Percentiles rank a stretch among this genome's conserved stretches.
These are phyloP conservation scores for Trichonephila clavata DNA, from an alignment of 1,140 invertebrate genomes.

Conservation along the genomic window DNA sequence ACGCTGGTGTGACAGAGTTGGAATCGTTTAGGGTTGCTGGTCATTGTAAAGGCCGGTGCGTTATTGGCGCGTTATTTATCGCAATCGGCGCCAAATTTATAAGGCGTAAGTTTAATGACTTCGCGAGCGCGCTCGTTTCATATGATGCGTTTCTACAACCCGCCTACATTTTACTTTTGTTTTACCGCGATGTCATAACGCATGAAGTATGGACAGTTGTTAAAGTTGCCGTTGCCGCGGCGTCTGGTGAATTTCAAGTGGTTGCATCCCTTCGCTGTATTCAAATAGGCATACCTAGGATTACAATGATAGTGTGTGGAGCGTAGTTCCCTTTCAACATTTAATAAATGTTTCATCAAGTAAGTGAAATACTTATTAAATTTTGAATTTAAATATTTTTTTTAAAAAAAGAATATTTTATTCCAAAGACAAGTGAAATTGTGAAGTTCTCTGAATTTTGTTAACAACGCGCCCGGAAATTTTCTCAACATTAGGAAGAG, in stretches of 20 bases:
- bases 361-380: neutral
- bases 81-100: slow-evolving; percentile 63
- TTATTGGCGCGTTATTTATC: slow-evolving; percentile 70
- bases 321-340: neutral
- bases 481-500: too few relatives aligned
- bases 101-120: slow-evolving; percentile 65
- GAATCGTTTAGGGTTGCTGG: slow-evolving; percentile 26
- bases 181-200: slow-evolving; percentile 34
- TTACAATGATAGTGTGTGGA: neutral
- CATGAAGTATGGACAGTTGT: slow-evolving; percentile 40
- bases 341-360: neutral
- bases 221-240: neutral
- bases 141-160: slow-evolving; percentile 42
- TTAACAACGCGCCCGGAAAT: too few relatives aligned
- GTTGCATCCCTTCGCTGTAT: neutral
- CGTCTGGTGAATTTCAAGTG: neutral
- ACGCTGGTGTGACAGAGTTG: slow-evolving; percentile 10
- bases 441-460: too few relatives aligned
- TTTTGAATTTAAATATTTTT: neutral
- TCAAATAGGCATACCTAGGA: neutral
- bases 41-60: slow-evolving; percentile 26
- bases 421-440: too few relatives aligned
- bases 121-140: slow-evolving; percentile 38
- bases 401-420: too few relatives aligned
- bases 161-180: slow-evolving; percentile 68